phyloP scores from a whole-genome alignment of 1,140 invertebrate species.

The Marisa cornuarietis region DNA sequence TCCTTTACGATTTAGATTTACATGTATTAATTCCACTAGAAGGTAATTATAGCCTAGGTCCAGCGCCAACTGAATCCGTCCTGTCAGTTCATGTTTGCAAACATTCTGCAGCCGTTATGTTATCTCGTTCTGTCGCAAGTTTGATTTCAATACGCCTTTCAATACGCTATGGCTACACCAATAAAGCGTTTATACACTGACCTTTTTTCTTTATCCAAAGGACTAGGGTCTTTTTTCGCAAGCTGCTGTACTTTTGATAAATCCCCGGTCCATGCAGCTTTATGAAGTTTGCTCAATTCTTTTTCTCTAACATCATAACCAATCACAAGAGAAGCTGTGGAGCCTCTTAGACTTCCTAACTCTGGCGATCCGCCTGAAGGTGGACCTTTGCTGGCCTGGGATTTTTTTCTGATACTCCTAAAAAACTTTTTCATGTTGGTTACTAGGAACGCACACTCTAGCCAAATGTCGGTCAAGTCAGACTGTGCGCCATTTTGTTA shows the following conservation, averaged over 20 bases:
- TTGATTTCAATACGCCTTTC: no score
- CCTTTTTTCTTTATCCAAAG: constrained; percentile 60
- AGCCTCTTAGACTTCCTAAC: constrained; percentile 31
- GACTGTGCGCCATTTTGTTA: constrained; percentile 31
- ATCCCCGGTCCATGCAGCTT: constrained; percentile 56
- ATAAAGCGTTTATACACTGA: constrained; percentile 16
- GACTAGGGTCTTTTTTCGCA: constrained; percentile 54
- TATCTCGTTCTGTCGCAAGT: no score
- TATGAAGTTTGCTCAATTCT: constrained; percentile 57
- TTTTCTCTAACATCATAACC: constrained; percentile 56
- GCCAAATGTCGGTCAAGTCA: constrained; percentile 6
- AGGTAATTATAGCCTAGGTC: no score
- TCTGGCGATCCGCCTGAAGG: constrained; percentile 30
- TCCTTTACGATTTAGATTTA: no score
- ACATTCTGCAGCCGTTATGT: no score
- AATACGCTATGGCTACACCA: no score
- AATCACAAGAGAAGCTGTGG: constrained; percentile 24
- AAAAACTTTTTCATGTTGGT: constrained; percentile 55
- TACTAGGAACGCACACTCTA: constrained; percentile 43
- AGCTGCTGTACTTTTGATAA: constrained; percentile 54
- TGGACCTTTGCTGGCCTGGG: constrained; percentile 23
- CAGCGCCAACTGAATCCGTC: no score
- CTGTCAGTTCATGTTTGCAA: not conserved
- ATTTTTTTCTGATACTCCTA: constrained; percentile 43
- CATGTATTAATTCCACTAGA: no score